Evolutionary conservation across 2,888 invertebrate genomes (phyloP).

Genomic region (Hyalella azteca): DNA sequence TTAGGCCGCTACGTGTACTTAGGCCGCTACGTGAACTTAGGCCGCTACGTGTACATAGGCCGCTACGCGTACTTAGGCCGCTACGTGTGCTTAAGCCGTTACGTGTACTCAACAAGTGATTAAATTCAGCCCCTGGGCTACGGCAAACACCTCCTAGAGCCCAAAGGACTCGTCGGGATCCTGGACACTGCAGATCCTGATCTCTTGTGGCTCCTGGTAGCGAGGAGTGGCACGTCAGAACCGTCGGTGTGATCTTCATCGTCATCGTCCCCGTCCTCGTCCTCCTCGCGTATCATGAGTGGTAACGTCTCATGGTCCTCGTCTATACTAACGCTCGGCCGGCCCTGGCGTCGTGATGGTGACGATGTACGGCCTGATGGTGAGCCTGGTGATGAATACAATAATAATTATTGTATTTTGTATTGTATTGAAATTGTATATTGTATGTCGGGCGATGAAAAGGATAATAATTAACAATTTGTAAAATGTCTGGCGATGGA

Average conservation of each 20-base stretch:
- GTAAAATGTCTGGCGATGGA: too few species aligned
- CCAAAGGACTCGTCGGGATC: neutral
- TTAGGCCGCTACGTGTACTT: too few species aligned
- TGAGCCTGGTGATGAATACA: neutral
- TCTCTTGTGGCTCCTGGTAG: neutral
- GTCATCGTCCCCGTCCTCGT: constrained; percentile 7
- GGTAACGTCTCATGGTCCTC: constrained; percentile 17
- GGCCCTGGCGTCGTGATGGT: constrained; percentile 3
- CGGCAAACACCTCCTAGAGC: neutral
- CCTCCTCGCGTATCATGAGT: neutral
- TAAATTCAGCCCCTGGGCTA: neutral
- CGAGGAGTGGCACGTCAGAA: neutral
- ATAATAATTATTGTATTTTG: too few species aligned
- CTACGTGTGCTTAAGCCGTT: too few species aligned
- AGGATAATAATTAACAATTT: too few species aligned
- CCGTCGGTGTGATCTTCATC: constrained; percentile 5
- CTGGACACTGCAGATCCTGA: neutral
- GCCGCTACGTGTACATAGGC: too few species aligned
- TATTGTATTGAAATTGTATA: too few species aligned
- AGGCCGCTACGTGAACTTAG: too few species aligned
- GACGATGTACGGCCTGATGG: neutral
- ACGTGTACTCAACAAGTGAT: too few species aligned
- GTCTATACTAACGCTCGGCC: neutral
- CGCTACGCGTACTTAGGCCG: too few species aligned
- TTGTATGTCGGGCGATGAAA: too few species aligned